These are phyloP conservation scores for Perccottus glenii DNA, from an alignment of 2,113 vertebrate genomes.

Conservation along the genomic window DNA sequence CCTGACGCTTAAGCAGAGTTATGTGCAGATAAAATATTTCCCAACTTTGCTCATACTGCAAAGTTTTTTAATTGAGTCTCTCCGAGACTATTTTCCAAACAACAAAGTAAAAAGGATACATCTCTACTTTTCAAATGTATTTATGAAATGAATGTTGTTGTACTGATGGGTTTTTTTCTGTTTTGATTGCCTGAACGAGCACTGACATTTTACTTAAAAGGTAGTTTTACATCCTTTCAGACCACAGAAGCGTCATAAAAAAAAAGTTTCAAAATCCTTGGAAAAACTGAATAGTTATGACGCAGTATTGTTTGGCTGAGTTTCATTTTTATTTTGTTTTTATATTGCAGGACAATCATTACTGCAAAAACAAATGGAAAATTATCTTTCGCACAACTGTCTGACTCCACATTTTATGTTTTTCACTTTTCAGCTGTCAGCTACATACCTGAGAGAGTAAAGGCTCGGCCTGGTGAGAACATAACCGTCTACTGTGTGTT, in stretches of 20 bases:
- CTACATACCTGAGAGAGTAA: constrained; percentile 86
- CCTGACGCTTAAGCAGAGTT: too few species aligned
- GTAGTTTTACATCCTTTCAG: neutral
- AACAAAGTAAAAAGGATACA: neutral
- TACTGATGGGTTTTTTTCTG: constrained; percentile 20
- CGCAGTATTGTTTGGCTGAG: neutral
- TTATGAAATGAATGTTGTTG: too few species aligned
- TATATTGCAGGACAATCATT: neutral
- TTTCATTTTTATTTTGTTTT: too few species aligned
- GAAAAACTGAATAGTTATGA: constrained; percentile 9
- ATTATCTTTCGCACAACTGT: neutral
- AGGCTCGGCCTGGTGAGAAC: constrained; percentile 81
- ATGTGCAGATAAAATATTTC: too few species aligned
- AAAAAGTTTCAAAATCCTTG: neutral
- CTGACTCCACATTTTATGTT: neutral
- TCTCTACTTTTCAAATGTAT: neutral
- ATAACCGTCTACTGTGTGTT: constrained; percentile 86
- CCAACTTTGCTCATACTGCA: too few species aligned
- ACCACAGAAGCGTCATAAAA: neutral
- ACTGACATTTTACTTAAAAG: neutral
- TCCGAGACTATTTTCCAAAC: neutral
- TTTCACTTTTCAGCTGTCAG: constrained; percentile 76
- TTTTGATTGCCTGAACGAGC: neutral
- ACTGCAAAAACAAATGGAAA: neutral
- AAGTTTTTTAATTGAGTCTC: too few species aligned